Evolutionary conservation across 2,113 vertebrate species (phyloP), one percentile per base, ranked within the genome.

Genomic region (Pycnonotus jocosus): DNA sequence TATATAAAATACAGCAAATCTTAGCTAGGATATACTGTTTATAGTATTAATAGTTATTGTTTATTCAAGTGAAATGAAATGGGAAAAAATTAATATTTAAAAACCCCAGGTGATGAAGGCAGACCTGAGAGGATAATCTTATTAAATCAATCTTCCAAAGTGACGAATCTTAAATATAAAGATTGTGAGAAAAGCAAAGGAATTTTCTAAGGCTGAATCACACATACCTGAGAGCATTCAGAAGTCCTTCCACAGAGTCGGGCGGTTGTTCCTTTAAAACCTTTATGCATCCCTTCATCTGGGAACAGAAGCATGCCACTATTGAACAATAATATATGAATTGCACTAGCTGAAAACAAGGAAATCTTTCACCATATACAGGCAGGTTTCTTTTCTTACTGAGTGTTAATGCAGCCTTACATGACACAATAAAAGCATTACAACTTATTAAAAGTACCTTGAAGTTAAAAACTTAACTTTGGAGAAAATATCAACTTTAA

Each of bases 211-310:
- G 17, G 25, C 27, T 72, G 57, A 65, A 77, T 81, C 11, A 37
- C 70, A 97, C 99, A 78, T 98, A 99, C 99, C 99, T 99, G 98
- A 99, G 99, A 83, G 99, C 99, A 61, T 99, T 99, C 92, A 99
- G 98, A 93, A 99, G 98, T 72, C 99, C 99, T 97, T 99, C 99
- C 84, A 99, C 99, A 57, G 98, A 99, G 96, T 99, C 99, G 17
- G 99, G 98, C 35, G 99, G 99, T 94, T 99, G 99, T n/a, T 99
- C 99, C 98, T 99, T 99, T 98, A 99, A 97, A 83, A 99, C 99
- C 50, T 99, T 99, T 97, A 99, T 99, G 98, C 99, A 99, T 93
- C 99, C 99, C 97, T 99, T 99, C 99, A 99, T 99, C 99, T 99
- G 96, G 85, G 81, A 93, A 93, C 89, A 96, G 94, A 97, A 94